Percentiles rank a stretch among this genome's conserved stretches.
Conservation (phyloP, 2,113 vertebrate species). For the Pomatorhinus ruficollis region DNA sequence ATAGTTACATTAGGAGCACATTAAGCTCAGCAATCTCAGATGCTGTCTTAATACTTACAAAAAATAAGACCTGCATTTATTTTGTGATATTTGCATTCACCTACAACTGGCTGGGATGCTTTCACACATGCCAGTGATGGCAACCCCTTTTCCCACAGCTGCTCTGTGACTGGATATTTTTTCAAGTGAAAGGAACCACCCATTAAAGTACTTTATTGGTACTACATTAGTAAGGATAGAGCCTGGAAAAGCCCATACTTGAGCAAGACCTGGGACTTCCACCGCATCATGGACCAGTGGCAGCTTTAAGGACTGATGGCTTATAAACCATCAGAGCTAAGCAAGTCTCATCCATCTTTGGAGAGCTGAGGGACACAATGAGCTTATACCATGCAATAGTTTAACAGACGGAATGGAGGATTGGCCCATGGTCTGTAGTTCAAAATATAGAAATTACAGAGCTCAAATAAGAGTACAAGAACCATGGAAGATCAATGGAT, state of each 20-base stretch:
- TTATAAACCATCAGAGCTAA: neutral
- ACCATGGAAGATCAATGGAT: neutral
- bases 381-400: neutral
- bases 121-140: neutral
- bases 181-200: neutral
- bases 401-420: neutral
- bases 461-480: neutral
- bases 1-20: rapidly evolving
- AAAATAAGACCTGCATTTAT: neutral
- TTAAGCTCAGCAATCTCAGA: neutral
- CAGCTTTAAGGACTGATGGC: neutral
- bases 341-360: neutral
- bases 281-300: neutral
- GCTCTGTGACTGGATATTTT: rapidly evolving
- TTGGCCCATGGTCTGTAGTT: neutral
- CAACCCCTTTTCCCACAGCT: neutral
- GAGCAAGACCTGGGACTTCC: neutral
- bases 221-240: neutral
- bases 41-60: neutral
- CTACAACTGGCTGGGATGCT: neutral
- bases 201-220: neutral
- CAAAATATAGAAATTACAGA: neutral
- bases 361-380: neutral
- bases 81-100: neutral
- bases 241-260: neutral